A percentile compares a stretch with the other conserved stretches of the same genome.
These are phyloP conservation scores for Tetrax tetrax DNA, from an alignment of 2,113 vertebrate genomes.

Conservation along the genomic window DNA sequence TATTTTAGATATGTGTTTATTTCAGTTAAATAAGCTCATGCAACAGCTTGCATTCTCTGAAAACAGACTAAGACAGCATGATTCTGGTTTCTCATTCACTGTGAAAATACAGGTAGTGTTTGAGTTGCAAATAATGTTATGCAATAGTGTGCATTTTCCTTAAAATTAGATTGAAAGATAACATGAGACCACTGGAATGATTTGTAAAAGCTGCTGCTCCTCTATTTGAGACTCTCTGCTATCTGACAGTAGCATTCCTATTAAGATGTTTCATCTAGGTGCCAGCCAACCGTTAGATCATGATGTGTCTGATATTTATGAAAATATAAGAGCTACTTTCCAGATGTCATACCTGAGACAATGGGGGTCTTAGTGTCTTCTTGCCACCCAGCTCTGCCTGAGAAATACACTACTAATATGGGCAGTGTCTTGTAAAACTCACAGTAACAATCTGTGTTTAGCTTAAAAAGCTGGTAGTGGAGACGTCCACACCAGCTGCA, in stretches of 20 bases:
- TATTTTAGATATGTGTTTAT: background rate
- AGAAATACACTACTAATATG: background rate
- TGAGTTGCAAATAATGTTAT: background rate
- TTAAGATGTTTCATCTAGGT: background rate
- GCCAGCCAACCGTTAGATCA: background rate
- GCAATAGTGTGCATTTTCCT: background rate
- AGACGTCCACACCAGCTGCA: accelerated
- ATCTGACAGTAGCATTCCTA: background rate
- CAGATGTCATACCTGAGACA: background rate
- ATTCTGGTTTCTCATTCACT: background rate
- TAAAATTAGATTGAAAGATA: background rate
- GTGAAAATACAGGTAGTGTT: background rate
- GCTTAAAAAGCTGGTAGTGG: background rate
- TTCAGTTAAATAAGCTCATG: background rate
- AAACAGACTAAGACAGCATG: background rate
- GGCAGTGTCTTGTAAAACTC: background rate
- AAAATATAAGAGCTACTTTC: background rate
- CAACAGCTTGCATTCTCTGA: background rate
- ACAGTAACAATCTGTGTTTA: background rate
- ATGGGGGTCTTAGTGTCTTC: background rate
- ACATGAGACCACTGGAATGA: background rate
- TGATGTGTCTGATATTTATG: background rate
- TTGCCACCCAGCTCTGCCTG: background rate
- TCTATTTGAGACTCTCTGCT: background rate
- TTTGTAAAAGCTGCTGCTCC: background rate